Evolutionary conservation across 2,888 invertebrate genomes (phyloP), one percentile per base, ranked within the genome.

Genomic region (Tridacna crocea): DNA sequence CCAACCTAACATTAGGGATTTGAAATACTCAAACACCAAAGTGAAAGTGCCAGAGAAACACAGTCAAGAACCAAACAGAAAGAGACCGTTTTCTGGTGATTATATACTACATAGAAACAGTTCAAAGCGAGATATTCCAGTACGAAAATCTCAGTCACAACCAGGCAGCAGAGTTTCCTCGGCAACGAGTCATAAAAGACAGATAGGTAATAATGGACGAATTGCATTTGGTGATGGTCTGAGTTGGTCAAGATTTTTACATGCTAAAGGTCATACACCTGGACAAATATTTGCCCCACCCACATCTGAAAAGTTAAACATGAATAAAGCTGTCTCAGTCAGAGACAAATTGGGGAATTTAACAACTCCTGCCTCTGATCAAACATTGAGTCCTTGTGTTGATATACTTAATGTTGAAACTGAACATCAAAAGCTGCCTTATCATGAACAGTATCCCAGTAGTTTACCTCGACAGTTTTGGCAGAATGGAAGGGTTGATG

Each of bases 201-300:
- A 86, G 66, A 83, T 86, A 36, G 86, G 86, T 24, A 68, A 82
- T 22, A 85, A 85, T 75, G 85, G 85, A 8, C 66, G 77, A 19
- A 22, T 85, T 10, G 76, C 75, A 17, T 81, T 80, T 51, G 61
- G 46, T 2, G 80, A 82, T 65, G 81, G 84, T 17, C 46, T 79
- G 10, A 79, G 80, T 48, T 80, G 81, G 81, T 84, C 84, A 0
- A 68, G 84, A 19, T 84, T 84, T 65, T 51, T 84, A 36, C 80
- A 84, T 10, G 47, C 46, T n/a, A 84, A 84, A 73, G 80, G 80
- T 36, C 76, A 80, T 74, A 47, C 61, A 11, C 80, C 80, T 19
- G 84, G 84, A 17, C 75, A 76, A 15, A 22, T 84, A 22, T 80
- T 84, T 74, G 70, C 72, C 36, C 75, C 77, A 4, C 27, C 70